phyloP scores from a whole-genome alignment of 2,888 invertebrate species.

The Pachymerium ferrugineum region DNA sequence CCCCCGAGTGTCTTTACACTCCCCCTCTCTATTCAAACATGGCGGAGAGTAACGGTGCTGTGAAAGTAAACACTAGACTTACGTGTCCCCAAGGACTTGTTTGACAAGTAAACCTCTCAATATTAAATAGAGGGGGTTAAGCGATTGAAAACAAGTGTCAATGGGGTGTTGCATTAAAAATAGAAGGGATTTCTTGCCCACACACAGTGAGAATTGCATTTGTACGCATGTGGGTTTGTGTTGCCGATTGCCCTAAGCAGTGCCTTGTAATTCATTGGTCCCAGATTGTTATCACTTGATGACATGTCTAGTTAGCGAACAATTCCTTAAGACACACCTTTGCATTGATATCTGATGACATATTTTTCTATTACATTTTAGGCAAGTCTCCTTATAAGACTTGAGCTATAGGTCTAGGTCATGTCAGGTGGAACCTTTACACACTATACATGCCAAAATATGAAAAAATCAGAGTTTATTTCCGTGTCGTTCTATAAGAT shows the following conservation, averaged over 20 bases:
- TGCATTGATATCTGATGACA: slow-evolving; percentile 13
- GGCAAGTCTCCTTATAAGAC: background rate
- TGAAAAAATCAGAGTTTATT: background rate
- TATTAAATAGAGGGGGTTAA: background rate
- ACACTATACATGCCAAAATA: background rate
- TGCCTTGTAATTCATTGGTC: background rate
- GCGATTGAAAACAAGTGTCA: background rate
- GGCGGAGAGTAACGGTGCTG: background rate
- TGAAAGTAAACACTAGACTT: background rate
- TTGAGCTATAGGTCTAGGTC: background rate
- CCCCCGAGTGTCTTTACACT: background rate
- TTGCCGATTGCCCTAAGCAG: background rate
- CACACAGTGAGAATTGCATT: too few relatives aligned
- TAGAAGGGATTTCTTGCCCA: too few relatives aligned
- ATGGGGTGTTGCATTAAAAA: background rate
- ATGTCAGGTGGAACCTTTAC: background rate
- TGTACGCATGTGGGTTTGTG: background rate
- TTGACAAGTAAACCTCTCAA: background rate
- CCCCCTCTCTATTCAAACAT: background rate
- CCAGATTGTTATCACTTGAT: background rate
- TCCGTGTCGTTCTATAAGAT: background rate
- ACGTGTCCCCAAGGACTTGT: background rate
- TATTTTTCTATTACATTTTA: slow-evolving; percentile 13
- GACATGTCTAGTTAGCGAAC: slow-evolving; percentile 13
- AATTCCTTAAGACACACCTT: slow-evolving; percentile 1